Conservation (phyloP, 2,113 vertebrate species). For the Castor canadensis region DNA sequence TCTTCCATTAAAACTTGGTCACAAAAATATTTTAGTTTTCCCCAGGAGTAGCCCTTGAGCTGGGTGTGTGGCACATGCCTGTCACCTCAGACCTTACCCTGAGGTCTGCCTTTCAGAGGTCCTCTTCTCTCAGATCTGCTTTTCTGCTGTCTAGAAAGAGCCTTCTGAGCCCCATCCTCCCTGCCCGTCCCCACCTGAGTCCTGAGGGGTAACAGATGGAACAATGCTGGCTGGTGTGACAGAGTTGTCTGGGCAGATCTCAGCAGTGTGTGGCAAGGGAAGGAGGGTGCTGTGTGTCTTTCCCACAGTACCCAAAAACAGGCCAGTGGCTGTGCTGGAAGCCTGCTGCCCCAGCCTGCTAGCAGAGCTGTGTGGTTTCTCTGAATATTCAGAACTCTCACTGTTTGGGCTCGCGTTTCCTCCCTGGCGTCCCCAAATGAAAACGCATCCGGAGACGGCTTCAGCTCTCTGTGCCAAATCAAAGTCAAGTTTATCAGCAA, state of each 20-base stretch:
- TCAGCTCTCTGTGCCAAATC: conserved; percentile 57
- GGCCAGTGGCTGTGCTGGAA: not conserved
- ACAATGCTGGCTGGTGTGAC: not conserved
- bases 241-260: not conserved
- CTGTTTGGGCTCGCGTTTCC: conserved; percentile 37
- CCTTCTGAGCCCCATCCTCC: not conserved
- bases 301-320: not conserved
- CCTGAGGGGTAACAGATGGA: not conserved
- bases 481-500: conserved; percentile 38
- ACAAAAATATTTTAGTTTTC: not conserved
- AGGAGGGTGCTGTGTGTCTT: not conserved
- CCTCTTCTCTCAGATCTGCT: not conserved
- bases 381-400: conserved; percentile 58
- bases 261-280: not conserved
- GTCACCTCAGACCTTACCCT: not conserved
- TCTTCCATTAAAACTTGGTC: not conserved
- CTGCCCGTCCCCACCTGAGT: not conserved
- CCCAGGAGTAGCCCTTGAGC: not conserved
- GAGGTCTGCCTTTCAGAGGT: not conserved
- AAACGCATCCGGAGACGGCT: conserved; percentile 5
- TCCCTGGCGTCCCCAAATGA: conserved; percentile 50
- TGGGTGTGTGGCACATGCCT: not conserved
- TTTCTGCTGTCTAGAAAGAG: not conserved
- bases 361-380: conserved; percentile 6
- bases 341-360: not conserved